Evolutionary conservation across 1,140 invertebrate genomes (phyloP).

Genomic region (Anoplolepis gracilipes): DNA sequence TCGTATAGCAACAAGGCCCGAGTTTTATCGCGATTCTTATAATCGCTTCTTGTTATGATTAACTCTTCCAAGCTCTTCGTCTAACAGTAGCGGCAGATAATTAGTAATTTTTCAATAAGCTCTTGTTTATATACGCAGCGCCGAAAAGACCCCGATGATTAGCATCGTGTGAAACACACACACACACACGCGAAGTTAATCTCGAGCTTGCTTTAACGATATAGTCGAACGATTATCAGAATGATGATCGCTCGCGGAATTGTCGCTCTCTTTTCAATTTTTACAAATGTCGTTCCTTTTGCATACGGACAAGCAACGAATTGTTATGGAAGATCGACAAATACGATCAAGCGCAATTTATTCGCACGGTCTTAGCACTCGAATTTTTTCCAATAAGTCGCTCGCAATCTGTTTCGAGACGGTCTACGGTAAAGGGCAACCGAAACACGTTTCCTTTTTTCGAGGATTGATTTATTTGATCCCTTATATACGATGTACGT

Average conservation of each 20-base stretch:
- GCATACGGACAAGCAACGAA: slow-evolving; percentile 22
- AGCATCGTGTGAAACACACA: slow-evolving; percentile 2
- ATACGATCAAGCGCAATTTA: neutral
- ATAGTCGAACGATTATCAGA: neutral
- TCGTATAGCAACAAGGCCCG: neutral
- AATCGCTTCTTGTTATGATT: slow-evolving; percentile 35
- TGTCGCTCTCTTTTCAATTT: neutral
- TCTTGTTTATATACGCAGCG: slow-evolving; percentile 19
- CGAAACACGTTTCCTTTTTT: neutral
- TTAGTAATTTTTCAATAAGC: slow-evolving; percentile 11
- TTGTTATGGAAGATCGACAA: slow-evolving; percentile 8
- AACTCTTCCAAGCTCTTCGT: neutral
- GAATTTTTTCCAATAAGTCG: neutral
- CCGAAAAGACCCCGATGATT: slow-evolving; percentile 27
- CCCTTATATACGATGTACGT: too few species aligned
- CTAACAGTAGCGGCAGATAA: neutral
- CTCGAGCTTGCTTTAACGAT: neutral
- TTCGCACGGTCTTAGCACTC: neutral
- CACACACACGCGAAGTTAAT: neutral
- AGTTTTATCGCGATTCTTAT: slow-evolving; percentile 1
- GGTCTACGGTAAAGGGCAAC: neutral
- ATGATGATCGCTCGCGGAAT: neutral
- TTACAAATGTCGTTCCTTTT: slow-evolving; percentile 21
- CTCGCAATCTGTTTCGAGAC: neutral
- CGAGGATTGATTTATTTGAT: slow-evolving; percentile 3